These are phyloP conservation scores for Platyrinchus mystaceus DNA, from an alignment of 2,797 vertebrate species.

Conservation along the genomic window DNA sequence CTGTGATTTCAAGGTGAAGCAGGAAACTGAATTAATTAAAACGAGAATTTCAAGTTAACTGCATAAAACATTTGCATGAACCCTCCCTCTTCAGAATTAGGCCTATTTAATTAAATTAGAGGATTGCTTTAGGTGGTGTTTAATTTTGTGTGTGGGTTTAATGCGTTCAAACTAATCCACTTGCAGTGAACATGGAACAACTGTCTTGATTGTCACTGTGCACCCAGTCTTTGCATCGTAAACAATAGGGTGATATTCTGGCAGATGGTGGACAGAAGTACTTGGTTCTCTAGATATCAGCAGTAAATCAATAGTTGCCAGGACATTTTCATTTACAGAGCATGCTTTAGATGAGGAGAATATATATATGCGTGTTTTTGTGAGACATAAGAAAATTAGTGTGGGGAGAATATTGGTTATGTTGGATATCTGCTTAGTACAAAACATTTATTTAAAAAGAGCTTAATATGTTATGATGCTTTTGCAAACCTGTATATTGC, in stretches of 20 bases:
- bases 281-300: neutral
- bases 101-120: neutral
- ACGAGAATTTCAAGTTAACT: neutral
- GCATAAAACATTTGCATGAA: neutral
- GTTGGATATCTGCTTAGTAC: neutral
- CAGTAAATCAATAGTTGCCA: neutral
- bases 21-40: neutral
- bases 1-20: neutral
- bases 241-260: neutral
- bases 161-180: neutral
- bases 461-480: neutral
- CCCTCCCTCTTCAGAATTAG: neutral
- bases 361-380: neutral
- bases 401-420: neutral
- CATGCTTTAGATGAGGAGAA: neutral
- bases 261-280: neutral
- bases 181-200: neutral
- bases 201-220: neutral
- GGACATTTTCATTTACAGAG: neutral
- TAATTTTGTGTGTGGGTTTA: neutral
- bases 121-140: neutral
- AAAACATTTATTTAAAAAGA: neutral
- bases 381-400: neutral
- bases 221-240: neutral
- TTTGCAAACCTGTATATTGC: neutral